Base-by-base conservation (phyloP, 2,797 vertebrate species). In the Rhinichthys osculus region DNA sequence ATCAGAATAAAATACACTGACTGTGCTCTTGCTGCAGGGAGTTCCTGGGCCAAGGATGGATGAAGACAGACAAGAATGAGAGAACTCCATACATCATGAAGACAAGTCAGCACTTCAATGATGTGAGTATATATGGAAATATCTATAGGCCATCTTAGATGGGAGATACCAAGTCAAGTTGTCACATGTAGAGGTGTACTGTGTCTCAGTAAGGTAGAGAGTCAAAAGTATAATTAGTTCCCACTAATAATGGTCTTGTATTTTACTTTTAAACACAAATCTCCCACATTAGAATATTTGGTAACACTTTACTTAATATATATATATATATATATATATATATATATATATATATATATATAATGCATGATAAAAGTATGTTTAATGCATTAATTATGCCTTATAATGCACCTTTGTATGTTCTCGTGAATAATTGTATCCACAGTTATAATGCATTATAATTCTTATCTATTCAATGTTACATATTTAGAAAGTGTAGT, bases 11-110 rank as follows among this genome's bases (percentile, higher is more conserved):
- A 38, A 38, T 40, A 52, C 47, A 52, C 47, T 70, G 73, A 40
- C 66, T 79, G 66, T 79, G 50, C n/a, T 79, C 8, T 85, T 79
- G 78, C 85, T 86, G 52, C 78, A 99, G 98, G 93, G 98, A 99
- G 93, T 99, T 99, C 92, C 96, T 99, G 88, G 97, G 98, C 73
- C 98, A 98, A 87, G 97, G 98, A 62, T 99, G 98, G 98, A 99
- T 99, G 97, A 99, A 99, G 93, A 90, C 95, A 9, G 97, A 99
- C 92, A 99, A 98, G 94, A 97, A 92, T n/a, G 97, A 98, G 76
- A 95, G 95, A 90, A 98, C 98, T 0, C 98, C 97, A 0, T 98
- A 96, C 90, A 97, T 99, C 86, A 98, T 99, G 98, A 98, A 97
- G 94, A 99, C 97, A 7, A 98, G 97, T 88, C 96, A 98, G 87